phyloP scores from a whole-genome alignment of 2,113 vertebrate species.

The Seriola dumerili region DNA sequence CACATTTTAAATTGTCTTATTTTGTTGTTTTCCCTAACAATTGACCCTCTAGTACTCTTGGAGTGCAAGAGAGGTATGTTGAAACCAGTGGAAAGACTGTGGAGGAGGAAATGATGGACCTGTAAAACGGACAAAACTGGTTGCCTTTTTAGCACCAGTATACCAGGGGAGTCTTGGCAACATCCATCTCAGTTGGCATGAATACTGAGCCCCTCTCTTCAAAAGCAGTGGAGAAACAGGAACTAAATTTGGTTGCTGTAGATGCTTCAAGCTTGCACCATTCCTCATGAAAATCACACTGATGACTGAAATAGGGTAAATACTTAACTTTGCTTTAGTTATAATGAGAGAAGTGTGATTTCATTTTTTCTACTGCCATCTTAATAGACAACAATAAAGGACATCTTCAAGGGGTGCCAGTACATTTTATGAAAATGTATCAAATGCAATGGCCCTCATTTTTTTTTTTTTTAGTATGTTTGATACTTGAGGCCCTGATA shows the following conservation, averaged over 20 bases:
- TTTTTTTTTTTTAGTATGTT: not conserved
- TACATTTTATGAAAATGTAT: conserved; percentile 10
- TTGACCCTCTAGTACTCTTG: conserved; percentile 86
- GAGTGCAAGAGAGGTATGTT: conserved; percentile 93
- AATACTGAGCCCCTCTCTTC: conserved; percentile 33
- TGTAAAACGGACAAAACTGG: conserved; percentile 70
- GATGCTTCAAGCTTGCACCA: conserved; percentile 44
- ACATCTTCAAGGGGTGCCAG: not conserved
- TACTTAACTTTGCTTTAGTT: not conserved
- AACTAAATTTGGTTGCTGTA: conserved; percentile 36
- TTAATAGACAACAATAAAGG: not conserved
- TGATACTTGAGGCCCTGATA: not conserved
- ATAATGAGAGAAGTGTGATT: not conserved
- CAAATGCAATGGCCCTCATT: not conserved
- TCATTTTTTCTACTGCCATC: not conserved
- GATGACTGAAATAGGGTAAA: conserved; percentile 14
- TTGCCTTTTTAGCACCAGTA: conserved; percentile 37
- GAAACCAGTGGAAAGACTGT: conserved; percentile 84
- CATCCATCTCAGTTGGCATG: conserved; percentile 53
- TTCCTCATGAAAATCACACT: conserved; percentile 16
- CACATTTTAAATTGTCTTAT: not conserved
- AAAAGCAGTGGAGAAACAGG: conserved; percentile 24
- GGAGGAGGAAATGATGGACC: conserved; percentile 91
- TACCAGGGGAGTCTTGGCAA: conserved; percentile 39
- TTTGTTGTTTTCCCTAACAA: conserved; percentile 83